Base-by-base conservation (phyloP, 2,797 vertebrate species). In the Etheostoma nigrum region DNA sequence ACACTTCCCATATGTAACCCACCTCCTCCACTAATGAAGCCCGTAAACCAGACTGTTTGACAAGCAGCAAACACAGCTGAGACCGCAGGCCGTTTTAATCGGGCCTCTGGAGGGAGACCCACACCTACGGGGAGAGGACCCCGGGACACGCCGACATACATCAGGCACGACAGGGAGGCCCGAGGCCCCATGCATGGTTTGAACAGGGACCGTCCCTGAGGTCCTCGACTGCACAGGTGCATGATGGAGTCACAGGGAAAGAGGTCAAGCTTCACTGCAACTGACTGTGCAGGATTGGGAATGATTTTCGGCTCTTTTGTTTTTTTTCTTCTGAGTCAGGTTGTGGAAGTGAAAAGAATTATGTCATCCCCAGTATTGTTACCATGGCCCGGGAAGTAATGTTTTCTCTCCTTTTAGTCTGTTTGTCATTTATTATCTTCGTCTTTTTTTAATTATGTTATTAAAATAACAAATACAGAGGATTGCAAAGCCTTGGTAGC, bases 51-150 rank as follows among this genome's bases (percentile, higher is more conserved):
- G 91, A 68, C 72, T 81, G 89, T 91, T 89, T 92, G 94, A 94
- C 92, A 92, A 89, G 90, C 91, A n/a, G 90, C 86, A 87, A 94
- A 94, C 91, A 91, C 92, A 94, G 94, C 94, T 93, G 93, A 94
- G 92, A 87, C 89, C 67, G 78, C 89, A 72, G 90, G 85, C 84
- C 16, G 64, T 86, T 94, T 90, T 95, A 94, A 95, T 95, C 93
- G 88, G 79, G 88, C 89, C 94, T 81, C 95, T 64, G 82, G 89
- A 91, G 93, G 84, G 74, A 86, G 87, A 87, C 75, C 77, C 67
- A 81, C 85, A 72, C 86, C 88, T 87, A 47, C 60, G 3, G 85
- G 91, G 92, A 89, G 87, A 78, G 80, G 82, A 88, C 84, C 80
- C 69, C 36, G 49, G 89, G 91, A 92, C 91, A 82, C 68, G 77